These are phyloP conservation scores for Dilophus febrilis DNA, from an alignment of 2,888 invertebrate genomes.

Conservation along the genomic window DNA sequence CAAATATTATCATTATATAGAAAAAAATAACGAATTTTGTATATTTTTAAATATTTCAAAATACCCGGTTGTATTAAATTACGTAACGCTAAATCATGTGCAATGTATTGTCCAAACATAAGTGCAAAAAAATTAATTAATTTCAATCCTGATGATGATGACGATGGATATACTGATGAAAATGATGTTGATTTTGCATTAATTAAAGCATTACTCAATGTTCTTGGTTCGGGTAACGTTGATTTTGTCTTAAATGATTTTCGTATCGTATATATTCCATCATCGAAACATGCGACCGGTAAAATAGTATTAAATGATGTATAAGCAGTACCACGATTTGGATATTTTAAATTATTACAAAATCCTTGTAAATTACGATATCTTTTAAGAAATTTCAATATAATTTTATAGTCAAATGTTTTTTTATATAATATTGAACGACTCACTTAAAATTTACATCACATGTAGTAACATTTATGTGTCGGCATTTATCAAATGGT, in stretches of 20 bases:
- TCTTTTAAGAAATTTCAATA: too few species aligned
- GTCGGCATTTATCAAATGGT: not conserved
- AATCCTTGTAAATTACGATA: slow-evolving; percentile 12
- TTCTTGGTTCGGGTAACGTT: too few species aligned
- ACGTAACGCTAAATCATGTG: slow-evolving; percentile 23
- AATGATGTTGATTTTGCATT: not conserved
- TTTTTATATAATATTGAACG: not conserved
- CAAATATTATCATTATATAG: not conserved
- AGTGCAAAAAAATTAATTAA: slow-evolving; percentile 12
- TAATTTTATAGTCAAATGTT: too few species aligned
- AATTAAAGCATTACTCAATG: too few species aligned
- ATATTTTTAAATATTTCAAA: too few species aligned
- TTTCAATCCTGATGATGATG: not conserved
- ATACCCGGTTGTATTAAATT: not conserved
- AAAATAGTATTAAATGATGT: slow-evolving; percentile 8
- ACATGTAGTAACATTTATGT: not conserved
- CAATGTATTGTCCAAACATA: slow-evolving; percentile 33
- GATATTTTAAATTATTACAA: slow-evolving; percentile 13
- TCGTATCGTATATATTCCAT: not conserved
- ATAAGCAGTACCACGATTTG: slow-evolving; percentile 10
- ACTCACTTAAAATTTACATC: not conserved
- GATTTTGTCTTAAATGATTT: too few species aligned
- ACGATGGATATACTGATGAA: slow-evolving; percentile 1
- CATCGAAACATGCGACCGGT: slow-evolving; percentile 7
- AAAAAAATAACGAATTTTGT: not conserved